Evolutionary conservation across 2,888 invertebrate genomes (phyloP).

Genomic region (Drosophila conformis): DNA sequence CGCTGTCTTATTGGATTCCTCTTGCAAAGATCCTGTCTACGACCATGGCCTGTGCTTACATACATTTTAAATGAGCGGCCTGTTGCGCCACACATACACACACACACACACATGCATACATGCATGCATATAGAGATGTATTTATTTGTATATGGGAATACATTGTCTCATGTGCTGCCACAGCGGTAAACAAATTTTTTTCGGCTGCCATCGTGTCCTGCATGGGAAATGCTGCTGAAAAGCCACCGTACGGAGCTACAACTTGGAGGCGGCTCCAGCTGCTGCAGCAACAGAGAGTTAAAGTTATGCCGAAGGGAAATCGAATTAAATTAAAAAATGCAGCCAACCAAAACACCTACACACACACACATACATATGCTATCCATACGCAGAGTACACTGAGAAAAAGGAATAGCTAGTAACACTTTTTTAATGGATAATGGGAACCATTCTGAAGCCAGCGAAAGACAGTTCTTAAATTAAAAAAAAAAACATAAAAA

Average conservation of each 20-base stretch:
- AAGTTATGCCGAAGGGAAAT: slow-evolving; percentile 43
- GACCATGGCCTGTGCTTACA: slow-evolving; percentile 1
- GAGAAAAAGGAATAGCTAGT: background rate
- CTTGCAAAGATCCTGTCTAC: background rate
- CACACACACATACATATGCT: background rate
- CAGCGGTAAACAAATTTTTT: slow-evolving; percentile 34
- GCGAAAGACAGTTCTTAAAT: accelerated
- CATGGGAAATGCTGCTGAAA: slow-evolving; percentile 59
- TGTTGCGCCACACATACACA: slow-evolving; percentile 31
- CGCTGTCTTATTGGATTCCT: background rate
- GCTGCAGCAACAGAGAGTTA: background rate
- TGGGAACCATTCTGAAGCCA: background rate
- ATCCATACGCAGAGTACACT: background rate
- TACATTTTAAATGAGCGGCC: slow-evolving; percentile 43
- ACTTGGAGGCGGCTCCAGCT: background rate
- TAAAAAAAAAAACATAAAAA: background rate
- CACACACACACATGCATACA: background rate
- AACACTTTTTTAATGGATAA: background rate
- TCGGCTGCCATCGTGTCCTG: slow-evolving; percentile 39
- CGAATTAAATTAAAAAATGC: slow-evolving; percentile 60
- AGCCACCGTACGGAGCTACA: too few species aligned
- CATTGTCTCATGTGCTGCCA: slow-evolving; percentile 12
- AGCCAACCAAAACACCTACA: slow-evolving; percentile 1
- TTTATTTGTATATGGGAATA: background rate
- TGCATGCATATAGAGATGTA: too few species aligned